Conservation (phyloP, 1,140 invertebrate genomes). For the Steinernema khuongi region DNA sequence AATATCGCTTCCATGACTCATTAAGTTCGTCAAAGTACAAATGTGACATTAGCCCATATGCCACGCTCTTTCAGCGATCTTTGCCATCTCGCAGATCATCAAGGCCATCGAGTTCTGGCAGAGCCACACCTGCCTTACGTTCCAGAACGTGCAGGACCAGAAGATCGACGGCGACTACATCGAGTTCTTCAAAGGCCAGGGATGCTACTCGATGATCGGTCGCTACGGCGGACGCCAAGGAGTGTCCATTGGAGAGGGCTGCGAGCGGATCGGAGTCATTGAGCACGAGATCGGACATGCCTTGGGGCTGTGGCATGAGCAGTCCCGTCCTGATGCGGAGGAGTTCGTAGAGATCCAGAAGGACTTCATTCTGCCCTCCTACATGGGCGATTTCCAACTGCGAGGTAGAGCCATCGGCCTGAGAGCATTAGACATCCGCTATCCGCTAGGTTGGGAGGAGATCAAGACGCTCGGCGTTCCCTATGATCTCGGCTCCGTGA, state of each 20-base stretch:
- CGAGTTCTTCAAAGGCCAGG: slow-evolving; percentile 57
- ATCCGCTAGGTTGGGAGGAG: slow-evolving; percentile 44
- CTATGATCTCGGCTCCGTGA: slow-evolving; percentile 61
- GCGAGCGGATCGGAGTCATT: slow-evolving; percentile 53
- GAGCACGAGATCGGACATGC: slow-evolving; percentile 63
- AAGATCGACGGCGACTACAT: slow-evolving; percentile 46
- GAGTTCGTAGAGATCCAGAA: slow-evolving; percentile 53
- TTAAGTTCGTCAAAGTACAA: slow-evolving; percentile 25
- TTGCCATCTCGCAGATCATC: slow-evolving; percentile 51
- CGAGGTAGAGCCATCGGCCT: slow-evolving; percentile 34
- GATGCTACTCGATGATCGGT: slow-evolving; percentile 58
- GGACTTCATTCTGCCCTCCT: slow-evolving; percentile 58
- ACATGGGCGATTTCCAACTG: slow-evolving; percentile 51
- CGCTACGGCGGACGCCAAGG: slow-evolving; percentile 55
- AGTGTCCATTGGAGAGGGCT: slow-evolving; percentile 53
- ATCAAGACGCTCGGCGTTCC: slow-evolving; percentile 58
- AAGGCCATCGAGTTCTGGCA: slow-evolving; percentile 53
- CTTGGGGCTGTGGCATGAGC: slow-evolving; percentile 61
- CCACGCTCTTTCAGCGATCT: slow-evolving; percentile 40
- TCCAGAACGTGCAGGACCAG: slow-evolving; percentile 47
- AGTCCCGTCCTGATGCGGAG: slow-evolving; percentile 59
- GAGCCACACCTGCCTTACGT: slow-evolving; percentile 49
- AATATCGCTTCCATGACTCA: slow-evolving; percentile 54
- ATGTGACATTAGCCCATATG: neutral
- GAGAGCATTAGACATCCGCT: slow-evolving; percentile 8